These are phyloP conservation scores for Tipula helvola DNA, from an alignment of 2,888 invertebrate species.

Conservation along the genomic window DNA sequence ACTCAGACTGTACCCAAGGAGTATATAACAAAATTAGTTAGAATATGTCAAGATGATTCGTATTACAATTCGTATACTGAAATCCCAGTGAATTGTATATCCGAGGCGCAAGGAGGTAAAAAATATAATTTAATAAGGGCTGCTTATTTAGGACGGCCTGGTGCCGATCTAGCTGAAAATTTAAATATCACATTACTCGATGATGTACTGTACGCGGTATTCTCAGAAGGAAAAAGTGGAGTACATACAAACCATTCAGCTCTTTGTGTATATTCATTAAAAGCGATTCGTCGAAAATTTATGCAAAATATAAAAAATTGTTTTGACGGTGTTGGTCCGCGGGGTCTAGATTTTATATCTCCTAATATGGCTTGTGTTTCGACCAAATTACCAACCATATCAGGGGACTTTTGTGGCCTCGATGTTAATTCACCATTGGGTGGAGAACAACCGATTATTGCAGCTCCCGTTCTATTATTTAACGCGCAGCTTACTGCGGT, in stretches of 20 bases:
- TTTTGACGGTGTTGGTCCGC: conserved; percentile 76
- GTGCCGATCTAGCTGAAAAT: conserved; percentile 79
- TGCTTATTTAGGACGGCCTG: conserved; percentile 88
- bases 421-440: conserved; percentile 96
- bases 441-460: conserved; percentile 79
- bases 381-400: conserved; percentile 83
- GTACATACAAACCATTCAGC: conserved; percentile 55
- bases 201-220: conserved; percentile 91
- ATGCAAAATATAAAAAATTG: conserved; percentile 95
- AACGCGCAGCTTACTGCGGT: conserved; percentile 77
- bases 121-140: conserved; percentile 90
- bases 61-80: conserved; percentile 97
- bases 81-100: conserved; percentile 86
- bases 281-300: conserved; percentile 82
- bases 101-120: conserved; percentile 52
- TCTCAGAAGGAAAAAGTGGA: conserved; percentile 71
- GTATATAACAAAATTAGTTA: conserved; percentile 83
- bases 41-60: conserved; percentile 91
- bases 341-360: conserved; percentile 85
- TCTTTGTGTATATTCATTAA: conserved; percentile 87
- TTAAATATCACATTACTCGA: conserved; percentile 86
- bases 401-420: conserved; percentile 90
- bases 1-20: conserved; percentile 55
- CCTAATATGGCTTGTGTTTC: conserved; percentile 77
- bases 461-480: conserved; percentile 75